These are phyloP conservation scores for Drosophila lutescens DNA, from an alignment of 2,888 invertebrate species.

Conservation along the genomic window DNA sequence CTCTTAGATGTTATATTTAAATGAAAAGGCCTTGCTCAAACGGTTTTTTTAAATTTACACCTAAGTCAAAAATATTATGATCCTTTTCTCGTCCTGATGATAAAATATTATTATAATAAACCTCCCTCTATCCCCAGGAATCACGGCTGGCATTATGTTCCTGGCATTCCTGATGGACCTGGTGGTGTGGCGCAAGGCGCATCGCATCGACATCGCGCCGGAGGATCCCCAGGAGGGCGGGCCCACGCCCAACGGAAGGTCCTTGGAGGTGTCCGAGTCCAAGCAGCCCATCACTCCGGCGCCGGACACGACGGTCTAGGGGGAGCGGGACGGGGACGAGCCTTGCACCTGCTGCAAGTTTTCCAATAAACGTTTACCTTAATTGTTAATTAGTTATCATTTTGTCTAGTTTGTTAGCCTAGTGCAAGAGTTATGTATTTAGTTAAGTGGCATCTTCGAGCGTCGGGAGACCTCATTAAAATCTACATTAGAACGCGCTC, in stretches of 20 bases:
- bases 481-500: constrained; percentile 52
- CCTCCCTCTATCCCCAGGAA: constrained; percentile 86
- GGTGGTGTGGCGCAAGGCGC: constrained; percentile 95
- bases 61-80: too few species aligned
- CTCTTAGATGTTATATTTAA: too few species aligned
- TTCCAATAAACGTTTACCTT: constrained; percentile 79
- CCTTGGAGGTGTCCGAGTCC: constrained; percentile 69
- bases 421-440: constrained; percentile 79
- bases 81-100: too few species aligned
- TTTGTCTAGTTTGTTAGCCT: constrained; percentile 77
- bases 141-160: constrained; percentile 93
- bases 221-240: constrained; percentile 77
- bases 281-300: constrained; percentile 78
- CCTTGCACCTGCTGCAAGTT: constrained; percentile 58
- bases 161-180: constrained; percentile 95
- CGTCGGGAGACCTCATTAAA: constrained; percentile 60
- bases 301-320: constrained; percentile 82
- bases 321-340: constrained; percentile 31
- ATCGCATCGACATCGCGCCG: constrained; percentile 90
- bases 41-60: too few species aligned
- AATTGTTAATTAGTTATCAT: constrained; percentile 80
- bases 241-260: constrained; percentile 45
- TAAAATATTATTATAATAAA: too few species aligned
- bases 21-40: too few species aligned
- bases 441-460: constrained; percentile 69